Evolutionary conservation across 2,113 vertebrate genomes (phyloP).

Genomic region (Nerophis ophidion): DNA sequence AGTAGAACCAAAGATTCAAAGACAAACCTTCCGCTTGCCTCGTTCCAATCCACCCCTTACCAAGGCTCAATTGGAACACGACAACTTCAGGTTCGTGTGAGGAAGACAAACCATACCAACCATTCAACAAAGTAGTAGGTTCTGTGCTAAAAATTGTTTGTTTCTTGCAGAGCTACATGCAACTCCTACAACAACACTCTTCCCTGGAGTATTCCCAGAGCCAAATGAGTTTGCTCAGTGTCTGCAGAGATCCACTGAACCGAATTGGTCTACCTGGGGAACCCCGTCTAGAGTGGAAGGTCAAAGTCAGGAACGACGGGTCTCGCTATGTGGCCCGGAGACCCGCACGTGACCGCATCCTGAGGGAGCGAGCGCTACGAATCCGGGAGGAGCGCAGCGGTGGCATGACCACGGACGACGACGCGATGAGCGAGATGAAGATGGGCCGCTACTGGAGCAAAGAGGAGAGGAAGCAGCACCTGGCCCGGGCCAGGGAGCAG

Average conservation of each 20-base stretch:
- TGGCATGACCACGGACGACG: constrained; percentile 93
- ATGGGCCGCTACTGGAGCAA: constrained; percentile 98
- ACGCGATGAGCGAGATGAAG: constrained; percentile 93
- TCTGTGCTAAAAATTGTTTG: constrained; percentile 8
- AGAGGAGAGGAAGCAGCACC: constrained; percentile 92
- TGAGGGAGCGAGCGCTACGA: constrained; percentile 89
- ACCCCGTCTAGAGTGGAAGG: constrained; percentile 92
- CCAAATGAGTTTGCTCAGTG: constrained; percentile 86
- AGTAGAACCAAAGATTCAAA: constrained; percentile 52
- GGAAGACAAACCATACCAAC: not conserved
- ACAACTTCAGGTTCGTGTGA: constrained; percentile 74
- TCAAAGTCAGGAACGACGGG: constrained; percentile 91
- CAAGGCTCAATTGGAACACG: constrained; percentile 76
- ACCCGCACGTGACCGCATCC: constrained; percentile 87
- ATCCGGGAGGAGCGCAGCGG: constrained; percentile 91
- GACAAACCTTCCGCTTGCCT: constrained; percentile 72
- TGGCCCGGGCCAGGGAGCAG: constrained; percentile 88
- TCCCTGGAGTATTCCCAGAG: constrained; percentile 91
- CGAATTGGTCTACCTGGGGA: constrained; percentile 61
- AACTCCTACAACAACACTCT: constrained; percentile 90
- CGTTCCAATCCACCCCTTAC: constrained; percentile 79
- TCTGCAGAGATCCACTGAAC: constrained; percentile 77
- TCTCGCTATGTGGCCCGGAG: constrained; percentile 87
- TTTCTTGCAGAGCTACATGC: constrained; percentile 87
- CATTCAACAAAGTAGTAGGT: not conserved